These are phyloP conservation scores for Luffia ferchaultella DNA, from an alignment of 2,888 invertebrate species.

Conservation along the genomic window DNA sequence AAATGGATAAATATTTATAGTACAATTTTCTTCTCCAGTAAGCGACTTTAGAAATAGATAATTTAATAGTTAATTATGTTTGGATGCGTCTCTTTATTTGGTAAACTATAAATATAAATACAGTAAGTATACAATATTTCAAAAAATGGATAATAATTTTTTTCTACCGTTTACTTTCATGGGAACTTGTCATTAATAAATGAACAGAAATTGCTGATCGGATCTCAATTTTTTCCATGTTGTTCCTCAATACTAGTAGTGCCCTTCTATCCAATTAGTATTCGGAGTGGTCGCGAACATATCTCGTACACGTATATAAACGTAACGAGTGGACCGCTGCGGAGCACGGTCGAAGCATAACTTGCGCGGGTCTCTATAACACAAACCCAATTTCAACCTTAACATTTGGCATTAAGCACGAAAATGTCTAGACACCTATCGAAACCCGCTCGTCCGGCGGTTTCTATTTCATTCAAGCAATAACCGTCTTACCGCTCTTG, in stretches of 20 bases:
- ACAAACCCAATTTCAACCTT: constrained; percentile 44
- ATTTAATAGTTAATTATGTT: no score
- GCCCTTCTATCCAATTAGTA: constrained; percentile 44
- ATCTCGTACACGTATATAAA: constrained; percentile 58
- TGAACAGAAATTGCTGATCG: not conserved
- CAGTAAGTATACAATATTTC: no score
- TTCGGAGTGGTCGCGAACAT: constrained; percentile 61
- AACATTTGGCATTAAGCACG: constrained; percentile 19
- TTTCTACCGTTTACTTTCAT: no score
- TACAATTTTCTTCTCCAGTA: no score
- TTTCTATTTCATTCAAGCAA: constrained; percentile 62
- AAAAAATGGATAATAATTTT: no score
- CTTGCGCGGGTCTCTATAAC: constrained; percentile 34
- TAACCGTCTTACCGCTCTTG: constrained; percentile 58
- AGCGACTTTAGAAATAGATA: no score
- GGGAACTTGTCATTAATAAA: no score
- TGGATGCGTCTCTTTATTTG: no score
- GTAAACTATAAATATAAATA: no score
- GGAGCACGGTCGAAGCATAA: constrained; percentile 59
- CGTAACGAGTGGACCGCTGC: constrained; percentile 62
- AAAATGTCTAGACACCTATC: not conserved
- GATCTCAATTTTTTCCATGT: not conserved
- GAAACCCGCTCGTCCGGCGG: constrained; percentile 33
- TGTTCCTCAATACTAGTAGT: not conserved
- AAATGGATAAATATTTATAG: no score